Percentiles rank a stretch among this genome's conserved stretches.
phyloP scores from a whole-genome alignment of 2,888 invertebrate species.

The Prenolepis imparis region DNA sequence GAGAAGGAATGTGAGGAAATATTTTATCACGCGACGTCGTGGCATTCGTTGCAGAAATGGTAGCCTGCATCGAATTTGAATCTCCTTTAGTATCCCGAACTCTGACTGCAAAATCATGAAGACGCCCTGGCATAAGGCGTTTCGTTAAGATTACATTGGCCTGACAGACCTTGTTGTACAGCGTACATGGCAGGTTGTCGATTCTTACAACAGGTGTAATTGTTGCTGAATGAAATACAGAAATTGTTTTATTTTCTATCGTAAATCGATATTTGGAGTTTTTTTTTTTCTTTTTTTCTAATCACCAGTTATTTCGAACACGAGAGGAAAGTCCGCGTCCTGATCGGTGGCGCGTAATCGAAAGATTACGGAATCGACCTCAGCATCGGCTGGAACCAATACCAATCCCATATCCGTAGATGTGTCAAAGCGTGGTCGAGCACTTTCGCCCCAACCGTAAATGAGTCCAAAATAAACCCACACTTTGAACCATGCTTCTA shows the following conservation, averaged over 20 bases:
- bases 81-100: constrained; percentile 93
- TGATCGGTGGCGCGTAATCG: constrained; percentile 95
- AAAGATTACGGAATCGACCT: constrained; percentile 94
- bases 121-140: constrained; percentile 92
- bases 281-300: not conserved
- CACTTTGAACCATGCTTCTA: constrained; percentile 82
- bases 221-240: constrained; percentile 86
- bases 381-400: constrained; percentile 93
- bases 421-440: constrained; percentile 94
- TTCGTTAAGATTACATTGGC: constrained; percentile 94
- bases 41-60: constrained; percentile 94
- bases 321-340: constrained; percentile 94
- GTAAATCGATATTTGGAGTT: not conserved
- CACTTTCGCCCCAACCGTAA: constrained; percentile 82
- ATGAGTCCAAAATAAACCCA: constrained; percentile 84
- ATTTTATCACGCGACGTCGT: constrained; percentile 94
- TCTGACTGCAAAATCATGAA: constrained; percentile 92
- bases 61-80: constrained; percentile 91
- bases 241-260: not conserved
- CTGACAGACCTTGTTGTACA: constrained; percentile 95
- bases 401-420: constrained; percentile 94
- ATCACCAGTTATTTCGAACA: constrained; percentile 92
- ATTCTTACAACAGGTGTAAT: constrained; percentile 92
- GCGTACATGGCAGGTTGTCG: constrained; percentile 94
- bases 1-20: constrained; percentile 93